Percentiles rank a stretch among this genome's conserved stretches.
Conservation (phyloP, 2,888 invertebrate species). For the Cistogaster globosa region DNA sequence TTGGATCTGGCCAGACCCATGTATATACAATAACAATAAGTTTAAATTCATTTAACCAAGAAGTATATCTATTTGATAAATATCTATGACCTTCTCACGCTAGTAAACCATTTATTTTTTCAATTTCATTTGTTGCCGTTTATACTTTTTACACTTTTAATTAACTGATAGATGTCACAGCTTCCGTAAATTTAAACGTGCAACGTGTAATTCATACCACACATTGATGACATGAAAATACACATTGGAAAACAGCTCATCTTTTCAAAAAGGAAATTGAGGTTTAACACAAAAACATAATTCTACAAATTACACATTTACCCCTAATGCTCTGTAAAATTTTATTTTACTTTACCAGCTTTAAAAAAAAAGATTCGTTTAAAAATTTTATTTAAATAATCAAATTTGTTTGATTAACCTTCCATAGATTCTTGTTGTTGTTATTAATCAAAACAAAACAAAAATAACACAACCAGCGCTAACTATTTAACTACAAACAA, state of each 20-base stretch:
- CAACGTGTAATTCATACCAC: constrained; percentile 50
- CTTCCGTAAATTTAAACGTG: constrained; percentile 38
- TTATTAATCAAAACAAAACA: background rate
- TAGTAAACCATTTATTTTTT: background rate
- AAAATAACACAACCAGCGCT: constrained; percentile 33
- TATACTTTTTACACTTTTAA: constrained; percentile 24
- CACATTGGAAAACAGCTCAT: constrained; percentile 10
- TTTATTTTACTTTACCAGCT: background rate
- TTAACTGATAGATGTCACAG: constrained; percentile 41
- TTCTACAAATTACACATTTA: constrained; percentile 28
- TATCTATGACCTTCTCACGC: constrained; percentile 2
- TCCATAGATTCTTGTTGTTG: background rate
- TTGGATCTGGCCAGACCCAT: too few species aligned
- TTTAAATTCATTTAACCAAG: constrained; percentile 9
- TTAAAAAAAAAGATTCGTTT: background rate
- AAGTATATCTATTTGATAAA: background rate
- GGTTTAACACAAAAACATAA: constrained; percentile 51
- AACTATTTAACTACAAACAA: constrained; percentile 49
- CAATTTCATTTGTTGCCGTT: background rate
- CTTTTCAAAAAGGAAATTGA: constrained; percentile 46
- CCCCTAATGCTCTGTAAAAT: background rate
- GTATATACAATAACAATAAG: too few species aligned
- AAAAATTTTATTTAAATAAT: too few species aligned
- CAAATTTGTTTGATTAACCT: background rate
- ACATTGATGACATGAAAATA: constrained; percentile 37